Evolutionary conservation across 2,888 invertebrate species (phyloP), one percentile per base, ranked within the genome.

Genomic region (Phrixothrix hirtus): DNA sequence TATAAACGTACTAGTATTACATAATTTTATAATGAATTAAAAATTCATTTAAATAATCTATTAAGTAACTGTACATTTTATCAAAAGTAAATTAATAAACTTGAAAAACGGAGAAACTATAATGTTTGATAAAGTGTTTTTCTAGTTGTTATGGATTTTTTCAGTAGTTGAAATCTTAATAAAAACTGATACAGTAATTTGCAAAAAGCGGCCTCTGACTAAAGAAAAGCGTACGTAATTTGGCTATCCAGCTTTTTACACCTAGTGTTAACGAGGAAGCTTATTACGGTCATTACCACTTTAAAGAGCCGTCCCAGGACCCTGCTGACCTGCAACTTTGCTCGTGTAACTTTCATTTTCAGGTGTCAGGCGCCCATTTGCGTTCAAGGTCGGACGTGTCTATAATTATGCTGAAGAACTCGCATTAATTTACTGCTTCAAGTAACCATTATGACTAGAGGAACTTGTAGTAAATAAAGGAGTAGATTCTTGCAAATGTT

Each of bases 311-410:
- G 59, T 58, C 61, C 41, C 61, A 60, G 60, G 61, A 59, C 58
- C 61, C 48, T 46, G 48, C 31, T 58, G 61, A 60, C 63, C 63
- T 49, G 51, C 42, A 44, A 44, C 41, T 56, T 54, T 50, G 50
- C 47, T 53, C 46, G 52, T 56, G 52, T 53, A 57, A 63, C 61
- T 63, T 63, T 63, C 61, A 53, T 51, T 61, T 63, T 63, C 60
- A 60, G 56, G 58, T 58, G 59, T 49, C 55, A 31, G 50, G 49
- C 38, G 37, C 32, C 41, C 49, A 42, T 42, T 49, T 43, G 27
- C 42, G 26, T 52, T 53, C 52, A 52, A 52, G 52, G 52, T 21
- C 45, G 45, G 12, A 17, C 29, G 29, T 36, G 14, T 39, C 30
- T 37, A 37, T 43, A 31, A 36, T 49, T 42, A 47, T 32, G 27